A percentile compares a stretch with the other conserved stretches of the same genome.
These are phyloP conservation scores for Rhadinocentrus ornatus DNA, from an alignment of 2,797 vertebrate genomes.

Conservation along the genomic window DNA sequence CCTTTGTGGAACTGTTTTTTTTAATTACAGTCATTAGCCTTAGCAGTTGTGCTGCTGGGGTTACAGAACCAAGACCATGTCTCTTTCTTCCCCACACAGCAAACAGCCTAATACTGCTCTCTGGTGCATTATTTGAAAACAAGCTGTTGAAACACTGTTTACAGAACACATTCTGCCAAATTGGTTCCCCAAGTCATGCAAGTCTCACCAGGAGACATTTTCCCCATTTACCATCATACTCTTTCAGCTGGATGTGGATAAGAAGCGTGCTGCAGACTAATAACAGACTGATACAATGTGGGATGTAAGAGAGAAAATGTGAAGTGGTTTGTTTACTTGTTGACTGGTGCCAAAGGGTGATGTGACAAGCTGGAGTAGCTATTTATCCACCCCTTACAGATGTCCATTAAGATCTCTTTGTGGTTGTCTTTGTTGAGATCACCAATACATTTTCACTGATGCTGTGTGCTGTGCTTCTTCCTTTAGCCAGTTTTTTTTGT, in stretches of 20 bases:
- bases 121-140: constrained; percentile 46
- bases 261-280: constrained; percentile 44
- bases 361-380: constrained; percentile 30
- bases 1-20: constrained; percentile 59
- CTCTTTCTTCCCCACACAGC: constrained; percentile 26
- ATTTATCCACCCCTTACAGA: constrained; percentile 57
- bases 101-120: constrained; percentile 46
- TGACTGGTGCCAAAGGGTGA: constrained; percentile 42
- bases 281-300: constrained; percentile 62
- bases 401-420: constrained; percentile 54
- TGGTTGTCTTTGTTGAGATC: constrained; percentile 36
- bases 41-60: constrained; percentile 67
- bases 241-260: constrained; percentile 53
- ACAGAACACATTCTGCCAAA: constrained; percentile 66
- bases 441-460: constrained; percentile 27
- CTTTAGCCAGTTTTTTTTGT: constrained; percentile 36
- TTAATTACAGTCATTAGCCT: constrained; percentile 82
- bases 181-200: constrained; percentile 61
- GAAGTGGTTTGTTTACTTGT: constrained; percentile 55
- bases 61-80: constrained; percentile 64
- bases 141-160: constrained; percentile 66
- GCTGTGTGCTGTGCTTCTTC: constrained; percentile 23
- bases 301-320: constrained; percentile 50
- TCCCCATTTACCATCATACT: constrained; percentile 41
- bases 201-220: constrained; percentile 57